phyloP scores from a whole-genome alignment of 2,113 vertebrate species.

The Tetraodon nigroviridis region DNA sequence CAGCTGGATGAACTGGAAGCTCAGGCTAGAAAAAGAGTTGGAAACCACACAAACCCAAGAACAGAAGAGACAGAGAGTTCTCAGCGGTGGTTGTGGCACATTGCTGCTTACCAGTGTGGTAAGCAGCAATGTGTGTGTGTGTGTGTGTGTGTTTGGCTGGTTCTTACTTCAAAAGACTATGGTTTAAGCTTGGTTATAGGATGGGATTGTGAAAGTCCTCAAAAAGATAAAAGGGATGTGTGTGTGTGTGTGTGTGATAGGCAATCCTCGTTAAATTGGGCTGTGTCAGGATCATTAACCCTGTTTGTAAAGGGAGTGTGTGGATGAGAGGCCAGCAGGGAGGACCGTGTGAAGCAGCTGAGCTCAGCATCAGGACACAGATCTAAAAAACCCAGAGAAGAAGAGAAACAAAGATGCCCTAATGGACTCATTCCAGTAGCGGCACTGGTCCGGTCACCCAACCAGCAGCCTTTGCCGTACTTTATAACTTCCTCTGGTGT shows the following conservation, averaged over 20 bases:
- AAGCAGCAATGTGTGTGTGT: slow-evolving; percentile 24
- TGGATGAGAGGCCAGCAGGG: slow-evolving; percentile 44
- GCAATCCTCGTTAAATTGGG: slow-evolving; percentile 44
- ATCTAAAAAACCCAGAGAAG: background rate
- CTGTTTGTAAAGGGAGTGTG: slow-evolving; percentile 47
- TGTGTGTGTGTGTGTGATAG: too few relatives aligned
- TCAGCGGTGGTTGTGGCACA: background rate
- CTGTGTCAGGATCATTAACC: slow-evolving; percentile 47
- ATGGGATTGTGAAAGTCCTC: too few relatives aligned
- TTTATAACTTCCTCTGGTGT: too few relatives aligned
- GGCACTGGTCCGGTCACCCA: too few relatives aligned
- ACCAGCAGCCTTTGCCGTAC: too few relatives aligned
- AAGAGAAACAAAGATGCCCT: background rate
- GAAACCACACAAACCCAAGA: too few relatives aligned
- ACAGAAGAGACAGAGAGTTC: too few relatives aligned
- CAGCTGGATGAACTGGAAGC: too few relatives aligned
- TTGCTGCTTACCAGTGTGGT: background rate
- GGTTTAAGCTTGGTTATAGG: too few relatives aligned
- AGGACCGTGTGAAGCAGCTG: slow-evolving; percentile 34
- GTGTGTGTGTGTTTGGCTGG: slow-evolving; percentile 6
- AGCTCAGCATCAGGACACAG: slow-evolving; percentile 28
- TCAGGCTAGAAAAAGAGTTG: too few relatives aligned
- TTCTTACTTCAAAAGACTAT: slow-evolving; percentile 30
- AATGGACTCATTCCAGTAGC: too few relatives aligned
- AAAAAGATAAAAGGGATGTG: too few relatives aligned